Percentiles rank a stretch among this genome's conserved stretches.
These are phyloP conservation scores for Mus spretus DNA, from an alignment of 2,797 vertebrate species.

Conservation along the genomic window DNA sequence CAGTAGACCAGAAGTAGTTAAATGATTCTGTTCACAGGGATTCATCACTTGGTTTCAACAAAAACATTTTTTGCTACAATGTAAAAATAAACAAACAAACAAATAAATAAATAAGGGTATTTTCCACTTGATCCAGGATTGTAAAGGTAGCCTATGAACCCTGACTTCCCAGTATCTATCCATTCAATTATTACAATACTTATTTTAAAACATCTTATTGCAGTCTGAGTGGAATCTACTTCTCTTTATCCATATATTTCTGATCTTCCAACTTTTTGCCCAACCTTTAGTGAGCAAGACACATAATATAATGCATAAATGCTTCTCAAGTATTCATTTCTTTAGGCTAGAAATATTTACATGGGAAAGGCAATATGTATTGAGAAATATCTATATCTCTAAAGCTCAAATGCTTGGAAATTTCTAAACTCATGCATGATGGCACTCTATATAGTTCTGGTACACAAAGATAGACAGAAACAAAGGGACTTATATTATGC, in stretches of 20 bases:
- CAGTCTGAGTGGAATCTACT: not conserved
- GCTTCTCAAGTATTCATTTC: not conserved
- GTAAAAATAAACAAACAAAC: not conserved
- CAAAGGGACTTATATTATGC: not conserved
- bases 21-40: slow-evolving; percentile 39
- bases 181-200: not conserved
- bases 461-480: not conserved
- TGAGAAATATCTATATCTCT: too few relatives aligned
- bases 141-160: slow-evolving; percentile 11
- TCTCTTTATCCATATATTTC: not conserved
- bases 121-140: slow-evolving; percentile 37
- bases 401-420: not conserved
- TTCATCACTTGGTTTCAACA: slow-evolving; percentile 4
- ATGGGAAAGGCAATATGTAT: not conserved
- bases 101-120: not conserved
- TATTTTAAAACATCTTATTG: not conserved
- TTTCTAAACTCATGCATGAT: not conserved
- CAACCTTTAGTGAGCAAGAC: not conserved
- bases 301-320: not conserved
- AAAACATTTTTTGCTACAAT: not conserved
- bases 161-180: not conserved
- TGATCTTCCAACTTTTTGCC: not conserved
- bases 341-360: slow-evolving; percentile 28
- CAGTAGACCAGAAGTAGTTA: slow-evolving; percentile 46
- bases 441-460: not conserved